phyloP scores from a whole-genome alignment of 1,140 invertebrate species.

The Asbolus verrucosus region DNA sequence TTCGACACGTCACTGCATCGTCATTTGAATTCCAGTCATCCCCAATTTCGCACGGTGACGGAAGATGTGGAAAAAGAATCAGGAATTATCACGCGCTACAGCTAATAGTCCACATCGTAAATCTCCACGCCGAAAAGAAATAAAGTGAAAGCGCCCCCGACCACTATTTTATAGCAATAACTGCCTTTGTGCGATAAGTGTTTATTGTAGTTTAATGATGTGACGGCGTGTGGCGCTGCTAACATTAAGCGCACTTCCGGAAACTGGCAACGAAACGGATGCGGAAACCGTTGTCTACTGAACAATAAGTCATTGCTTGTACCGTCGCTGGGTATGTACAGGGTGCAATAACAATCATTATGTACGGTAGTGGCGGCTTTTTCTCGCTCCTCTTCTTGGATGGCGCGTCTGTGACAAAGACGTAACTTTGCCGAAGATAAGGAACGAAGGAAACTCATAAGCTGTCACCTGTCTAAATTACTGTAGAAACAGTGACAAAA shows the following conservation, averaged over 20 bases:
- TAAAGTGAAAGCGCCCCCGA: constrained; percentile 34
- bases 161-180: constrained; percentile 56
- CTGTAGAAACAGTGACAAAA: constrained; percentile 1
- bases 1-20: constrained; percentile 36
- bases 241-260: constrained; percentile 57
- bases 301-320: constrained; percentile 53
- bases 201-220: constrained; percentile 60
- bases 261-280: constrained; percentile 53
- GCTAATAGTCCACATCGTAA: constrained; percentile 18
- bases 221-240: constrained; percentile 51
- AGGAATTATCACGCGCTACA: constrained; percentile 3
- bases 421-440: not conserved
- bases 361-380: not conserved
- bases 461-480: constrained; percentile 8
- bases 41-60: no score
- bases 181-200: constrained; percentile 59
- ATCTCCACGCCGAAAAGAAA: constrained; percentile 21
- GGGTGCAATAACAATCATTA: not conserved
- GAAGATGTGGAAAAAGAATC: no score
- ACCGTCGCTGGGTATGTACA: constrained; percentile 3
- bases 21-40: constrained; percentile 24
- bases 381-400: no score
- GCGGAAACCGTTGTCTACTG: constrained; percentile 54
- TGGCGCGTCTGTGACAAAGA: no score
- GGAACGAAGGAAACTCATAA: not conserved